phyloP scores from a whole-genome alignment of 2,797 vertebrate species.

The Bryconaethiops microstoma region DNA sequence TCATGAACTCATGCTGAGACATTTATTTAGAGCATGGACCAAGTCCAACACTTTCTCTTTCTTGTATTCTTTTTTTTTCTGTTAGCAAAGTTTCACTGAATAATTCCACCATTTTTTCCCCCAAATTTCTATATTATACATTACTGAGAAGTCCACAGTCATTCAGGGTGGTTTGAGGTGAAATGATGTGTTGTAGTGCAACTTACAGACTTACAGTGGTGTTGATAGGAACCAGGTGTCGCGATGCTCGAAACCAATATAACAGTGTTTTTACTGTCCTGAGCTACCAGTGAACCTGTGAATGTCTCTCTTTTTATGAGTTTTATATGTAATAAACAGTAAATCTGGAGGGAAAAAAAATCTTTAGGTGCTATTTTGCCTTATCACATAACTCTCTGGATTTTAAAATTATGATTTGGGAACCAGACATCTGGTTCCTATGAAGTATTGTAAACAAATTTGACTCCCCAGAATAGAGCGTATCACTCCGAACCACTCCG shows the following conservation, averaged over 20 bases:
- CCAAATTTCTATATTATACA: background rate
- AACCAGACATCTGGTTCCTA: too few species aligned
- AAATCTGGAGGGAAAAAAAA: too few species aligned
- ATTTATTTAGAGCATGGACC: slow-evolving; percentile 50
- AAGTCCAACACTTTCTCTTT: slow-evolving; percentile 51
- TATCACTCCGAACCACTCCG: background rate
- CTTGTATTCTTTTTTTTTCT: background rate
- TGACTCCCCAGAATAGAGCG: background rate
- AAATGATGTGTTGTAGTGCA: background rate
- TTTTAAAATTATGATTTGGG: too few species aligned
- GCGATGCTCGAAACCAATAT: background rate
- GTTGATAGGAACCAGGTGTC: background rate
- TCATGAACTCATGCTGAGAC: slow-evolving; percentile 32
- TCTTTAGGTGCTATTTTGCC: too few species aligned
- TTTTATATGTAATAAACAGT: too few species aligned
- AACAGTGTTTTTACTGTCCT: background rate
- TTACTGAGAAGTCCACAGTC: background rate
- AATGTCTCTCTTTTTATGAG: too few species aligned
- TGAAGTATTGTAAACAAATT: background rate
- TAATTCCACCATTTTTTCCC: too few species aligned
- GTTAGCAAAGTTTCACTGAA: slow-evolving; percentile 26
- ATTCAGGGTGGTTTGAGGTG: background rate
- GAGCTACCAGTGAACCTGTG: background rate
- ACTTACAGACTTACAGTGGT: background rate
- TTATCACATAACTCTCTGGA: too few species aligned